phyloP scores from a whole-genome alignment of 2,797 vertebrate species.

The Benthosema pterotum region DNA sequence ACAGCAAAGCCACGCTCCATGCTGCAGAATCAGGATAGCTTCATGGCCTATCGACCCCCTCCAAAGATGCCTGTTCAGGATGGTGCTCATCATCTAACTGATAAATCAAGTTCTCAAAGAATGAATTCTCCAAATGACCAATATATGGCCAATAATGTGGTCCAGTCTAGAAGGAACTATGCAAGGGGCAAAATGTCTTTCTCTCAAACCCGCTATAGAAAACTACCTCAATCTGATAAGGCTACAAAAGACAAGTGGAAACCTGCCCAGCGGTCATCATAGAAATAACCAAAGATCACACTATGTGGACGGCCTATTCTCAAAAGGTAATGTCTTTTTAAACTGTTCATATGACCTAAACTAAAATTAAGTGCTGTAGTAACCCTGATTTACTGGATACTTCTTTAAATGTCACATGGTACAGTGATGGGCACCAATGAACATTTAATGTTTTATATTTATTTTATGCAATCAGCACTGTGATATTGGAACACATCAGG shows the following conservation, averaged over 20 bases:
- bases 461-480: too few species aligned
- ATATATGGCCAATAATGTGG: not conserved
- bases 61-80: not conserved
- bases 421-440: too few species aligned
- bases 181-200: constrained; percentile 9
- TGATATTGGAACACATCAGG: too few species aligned
- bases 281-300: not conserved
- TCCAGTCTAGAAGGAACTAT: not conserved
- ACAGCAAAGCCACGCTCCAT: not conserved
- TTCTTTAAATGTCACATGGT: too few species aligned
- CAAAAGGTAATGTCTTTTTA: not conserved
- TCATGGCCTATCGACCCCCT: not conserved
- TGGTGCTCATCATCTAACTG: constrained; percentile 14
- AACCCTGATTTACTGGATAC: too few species aligned
- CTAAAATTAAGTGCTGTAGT: not conserved
- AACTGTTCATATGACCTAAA: not conserved
- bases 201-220: constrained; percentile 29
- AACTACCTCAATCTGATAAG: not conserved
- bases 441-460: too few species aligned
- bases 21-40: not conserved
- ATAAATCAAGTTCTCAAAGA: not conserved
- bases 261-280: not conserved
- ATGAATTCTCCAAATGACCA: not conserved
- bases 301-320: not conserved
- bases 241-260: constrained; percentile 1